These are phyloP conservation scores for Litocranius walleri DNA, from an alignment of 2,113 vertebrate species.

Conservation along the genomic window DNA sequence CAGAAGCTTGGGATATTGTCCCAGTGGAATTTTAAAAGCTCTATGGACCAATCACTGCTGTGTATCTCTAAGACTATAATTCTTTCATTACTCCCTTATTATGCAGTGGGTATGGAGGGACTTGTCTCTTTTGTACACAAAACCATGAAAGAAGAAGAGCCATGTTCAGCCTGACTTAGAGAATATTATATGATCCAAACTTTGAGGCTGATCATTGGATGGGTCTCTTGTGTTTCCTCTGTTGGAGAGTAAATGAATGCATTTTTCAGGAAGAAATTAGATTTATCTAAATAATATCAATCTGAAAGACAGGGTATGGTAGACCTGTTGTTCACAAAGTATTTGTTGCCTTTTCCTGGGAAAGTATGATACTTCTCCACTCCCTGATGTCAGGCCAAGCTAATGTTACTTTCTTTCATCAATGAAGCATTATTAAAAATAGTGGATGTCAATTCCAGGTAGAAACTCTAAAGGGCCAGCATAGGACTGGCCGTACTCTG, in stretches of 20 bases:
- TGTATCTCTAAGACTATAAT: neutral
- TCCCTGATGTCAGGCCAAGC: neutral
- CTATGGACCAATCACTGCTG: neutral
- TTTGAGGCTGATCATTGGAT: neutral
- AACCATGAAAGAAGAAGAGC: neutral
- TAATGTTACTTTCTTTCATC: neutral
- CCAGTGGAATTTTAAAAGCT: neutral
- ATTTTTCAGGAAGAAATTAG: neutral
- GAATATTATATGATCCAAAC: neutral
- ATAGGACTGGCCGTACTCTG: neutral
- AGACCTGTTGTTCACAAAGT: neutral
- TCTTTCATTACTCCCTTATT: neutral
- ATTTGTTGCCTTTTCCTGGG: neutral
- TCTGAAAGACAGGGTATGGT: neutral
- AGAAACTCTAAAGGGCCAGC: neutral
- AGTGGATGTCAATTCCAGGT: neutral
- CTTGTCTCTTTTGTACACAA: neutral
- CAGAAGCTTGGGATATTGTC: neutral
- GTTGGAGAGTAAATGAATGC: neutral
- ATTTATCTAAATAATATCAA: neutral
- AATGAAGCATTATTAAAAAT: neutral
- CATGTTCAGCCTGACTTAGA: neutral
- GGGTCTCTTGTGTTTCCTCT: neutral
- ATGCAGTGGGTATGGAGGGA: neutral
- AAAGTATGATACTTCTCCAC: neutral